Evolutionary conservation across 2,888 invertebrate genomes (phyloP).

Genomic region (Sepioteuthis lessoniana): DNA sequence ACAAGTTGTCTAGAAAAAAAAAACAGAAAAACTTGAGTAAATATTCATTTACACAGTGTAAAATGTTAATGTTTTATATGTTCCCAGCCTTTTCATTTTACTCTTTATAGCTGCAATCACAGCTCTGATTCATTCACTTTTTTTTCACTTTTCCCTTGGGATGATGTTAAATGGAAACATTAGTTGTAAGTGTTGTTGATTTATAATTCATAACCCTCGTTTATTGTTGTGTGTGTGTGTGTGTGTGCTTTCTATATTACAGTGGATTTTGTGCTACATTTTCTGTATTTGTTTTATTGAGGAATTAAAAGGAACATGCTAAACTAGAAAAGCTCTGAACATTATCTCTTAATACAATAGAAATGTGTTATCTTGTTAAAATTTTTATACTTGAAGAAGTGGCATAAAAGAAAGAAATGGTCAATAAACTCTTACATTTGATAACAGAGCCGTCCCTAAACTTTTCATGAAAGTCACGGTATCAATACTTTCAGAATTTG

Average conservation of each 20-base stretch:
- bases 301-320: too few species aligned
- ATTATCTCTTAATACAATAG: too few species aligned
- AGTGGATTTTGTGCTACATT: too few species aligned
- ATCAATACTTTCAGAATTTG: too few species aligned
- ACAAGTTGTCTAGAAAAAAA: background rate
- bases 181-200: background rate
- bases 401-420: too few species aligned
- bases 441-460: too few species aligned
- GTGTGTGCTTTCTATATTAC: background rate
- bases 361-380: too few species aligned
- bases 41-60: background rate
- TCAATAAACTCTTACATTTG: too few species aligned
- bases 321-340: too few species aligned
- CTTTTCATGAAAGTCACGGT: too few species aligned
- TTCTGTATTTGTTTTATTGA: too few species aligned
- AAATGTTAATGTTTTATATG: background rate
- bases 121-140: background rate
- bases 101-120: background rate
- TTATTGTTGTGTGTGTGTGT: background rate
- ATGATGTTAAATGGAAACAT: background rate
- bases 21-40: background rate
- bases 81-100: background rate
- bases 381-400: too few species aligned
- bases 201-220: background rate
- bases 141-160: background rate